phyloP scores from a whole-genome alignment of 1,140 invertebrate genomes.

The Teleopsis dalmanni region DNA sequence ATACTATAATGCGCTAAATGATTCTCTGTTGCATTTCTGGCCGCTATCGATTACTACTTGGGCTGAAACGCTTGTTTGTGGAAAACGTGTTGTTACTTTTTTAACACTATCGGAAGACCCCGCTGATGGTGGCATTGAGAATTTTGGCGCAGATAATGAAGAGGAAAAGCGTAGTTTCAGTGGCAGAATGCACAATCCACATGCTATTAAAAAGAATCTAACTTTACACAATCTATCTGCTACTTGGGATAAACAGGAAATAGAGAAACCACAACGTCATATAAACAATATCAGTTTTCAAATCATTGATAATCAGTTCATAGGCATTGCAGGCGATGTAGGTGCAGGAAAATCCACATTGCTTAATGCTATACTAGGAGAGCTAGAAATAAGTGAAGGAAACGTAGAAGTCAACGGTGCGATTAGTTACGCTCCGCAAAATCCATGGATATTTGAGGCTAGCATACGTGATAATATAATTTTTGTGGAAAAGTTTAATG shows the following conservation, averaged over 20 bases:
- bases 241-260: conserved; percentile 40
- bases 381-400: conserved; percentile 59
- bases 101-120: conserved; percentile 34
- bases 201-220: conserved; percentile 48
- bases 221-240: conserved; percentile 40
- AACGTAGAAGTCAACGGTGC: conserved; percentile 56
- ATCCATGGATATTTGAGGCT: conserved; percentile 60
- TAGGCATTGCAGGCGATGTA: conserved; percentile 67
- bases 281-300: conserved; percentile 47
- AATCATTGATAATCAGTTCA: conserved; percentile 50
- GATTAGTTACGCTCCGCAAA: conserved; percentile 70
- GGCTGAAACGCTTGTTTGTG: conserved; percentile 55
- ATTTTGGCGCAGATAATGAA: conserved; percentile 22
- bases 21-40: conserved; percentile 57
- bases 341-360: conserved; percentile 75
- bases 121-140: conserved; percentile 26
- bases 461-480: conserved; percentile 71
- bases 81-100: conserved; percentile 60
- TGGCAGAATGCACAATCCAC: conserved; percentile 30
- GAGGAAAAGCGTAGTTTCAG: conserved; percentile 27
- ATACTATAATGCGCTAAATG: conserved; percentile 49
- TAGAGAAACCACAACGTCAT: conserved; percentile 33
- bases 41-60: conserved; percentile 57
- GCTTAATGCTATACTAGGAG: conserved; percentile 62
- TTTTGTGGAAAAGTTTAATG: conserved; percentile 62